phyloP scores from a whole-genome alignment of 92 coral and sea anemone species.

The Epizoanthus rinbou region DNA sequence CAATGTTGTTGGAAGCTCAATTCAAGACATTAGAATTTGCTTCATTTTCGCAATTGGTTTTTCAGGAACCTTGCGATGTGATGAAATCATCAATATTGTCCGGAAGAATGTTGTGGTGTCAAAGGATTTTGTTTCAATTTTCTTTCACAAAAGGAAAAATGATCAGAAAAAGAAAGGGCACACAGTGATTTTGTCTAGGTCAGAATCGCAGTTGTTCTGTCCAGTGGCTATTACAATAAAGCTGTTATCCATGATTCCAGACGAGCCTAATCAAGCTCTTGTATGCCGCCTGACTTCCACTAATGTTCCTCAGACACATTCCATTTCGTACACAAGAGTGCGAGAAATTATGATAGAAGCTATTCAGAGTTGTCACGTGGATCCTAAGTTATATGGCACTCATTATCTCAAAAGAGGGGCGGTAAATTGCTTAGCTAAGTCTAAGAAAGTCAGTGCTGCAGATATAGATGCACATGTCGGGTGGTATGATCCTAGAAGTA shows the following conservation, averaged over 20 bases:
- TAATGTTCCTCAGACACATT: neutral
- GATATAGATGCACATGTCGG: conserved; percentile 16
- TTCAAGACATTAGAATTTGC: conserved; percentile 18
- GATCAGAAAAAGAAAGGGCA: neutral
- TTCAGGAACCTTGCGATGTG: conserved; percentile 30
- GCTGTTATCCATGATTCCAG: conserved; percentile 36
- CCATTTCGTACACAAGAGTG: conserved; percentile 52
- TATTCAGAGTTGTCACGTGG: conserved; percentile 13
- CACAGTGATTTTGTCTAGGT: neutral
- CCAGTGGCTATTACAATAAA: conserved; percentile 45
- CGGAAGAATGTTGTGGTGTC: conserved; percentile 14
- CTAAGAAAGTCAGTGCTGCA: neutral
- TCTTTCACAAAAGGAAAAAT: neutral
- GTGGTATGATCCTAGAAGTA: neutral
- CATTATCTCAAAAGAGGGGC: conserved; percentile 58
- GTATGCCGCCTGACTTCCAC: conserved; percentile 40
- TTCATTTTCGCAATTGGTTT: conserved; percentile 30
- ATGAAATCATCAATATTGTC: conserved; percentile 29
- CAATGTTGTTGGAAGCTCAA: conserved; percentile 17
- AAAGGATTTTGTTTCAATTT: neutral
- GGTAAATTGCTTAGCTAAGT: conserved; percentile 25
- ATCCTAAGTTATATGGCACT: conserved; percentile 46
- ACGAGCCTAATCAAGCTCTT: conserved; percentile 47
- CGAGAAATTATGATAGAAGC: conserved; percentile 46
- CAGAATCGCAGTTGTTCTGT: conserved; percentile 27